A percentile compares a stretch with the other conserved stretches of the same genome.
Evolutionary conservation across 2,888 invertebrate genomes (phyloP).

Genomic region (Malthinus seriepunctatus): DNA sequence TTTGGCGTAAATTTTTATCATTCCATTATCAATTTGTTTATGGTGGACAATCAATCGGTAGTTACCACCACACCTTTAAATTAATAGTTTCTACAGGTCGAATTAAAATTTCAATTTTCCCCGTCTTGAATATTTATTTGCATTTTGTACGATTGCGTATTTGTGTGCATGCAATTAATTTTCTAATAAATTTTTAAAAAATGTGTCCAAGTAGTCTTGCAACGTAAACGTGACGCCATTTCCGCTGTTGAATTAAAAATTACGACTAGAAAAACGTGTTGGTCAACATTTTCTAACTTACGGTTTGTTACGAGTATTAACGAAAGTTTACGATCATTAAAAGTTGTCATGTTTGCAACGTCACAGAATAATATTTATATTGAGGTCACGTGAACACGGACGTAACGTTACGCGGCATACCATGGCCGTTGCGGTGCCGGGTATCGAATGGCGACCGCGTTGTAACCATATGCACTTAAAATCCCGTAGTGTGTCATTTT

Average conservation of each 20-base stretch:
- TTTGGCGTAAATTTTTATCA: no score
- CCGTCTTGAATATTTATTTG: no score
- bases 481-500: no score
- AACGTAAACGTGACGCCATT: slow-evolving; percentile 59
- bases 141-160: not conserved
- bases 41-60: no score
- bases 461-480: not conserved
- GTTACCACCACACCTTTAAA: no score
- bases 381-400: slow-evolving; percentile 41
- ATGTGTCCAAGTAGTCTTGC: not conserved
- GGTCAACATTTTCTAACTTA: slow-evolving; percentile 40
- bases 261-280: slow-evolving; percentile 41
- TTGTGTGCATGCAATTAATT: slow-evolving; percentile 5
- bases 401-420: slow-evolving; percentile 20
- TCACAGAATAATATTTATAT: slow-evolving; percentile 41
- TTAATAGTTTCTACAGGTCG: not conserved
- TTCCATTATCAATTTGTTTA: no score
- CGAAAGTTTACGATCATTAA: slow-evolving; percentile 30
- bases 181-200: not conserved
- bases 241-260: slow-evolving; percentile 53
- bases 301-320: slow-evolving; percentile 27
- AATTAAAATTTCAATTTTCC: not conserved
- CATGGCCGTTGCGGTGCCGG: slow-evolving; percentile 19
- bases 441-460: slow-evolving; percentile 1
- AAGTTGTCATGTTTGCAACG: slow-evolving; percentile 34